Percentiles rank a stretch among this genome's conserved stretches.
Evolutionary conservation across 2,888 invertebrate genomes (phyloP).

Genomic region (Euclidia mi): DNA sequence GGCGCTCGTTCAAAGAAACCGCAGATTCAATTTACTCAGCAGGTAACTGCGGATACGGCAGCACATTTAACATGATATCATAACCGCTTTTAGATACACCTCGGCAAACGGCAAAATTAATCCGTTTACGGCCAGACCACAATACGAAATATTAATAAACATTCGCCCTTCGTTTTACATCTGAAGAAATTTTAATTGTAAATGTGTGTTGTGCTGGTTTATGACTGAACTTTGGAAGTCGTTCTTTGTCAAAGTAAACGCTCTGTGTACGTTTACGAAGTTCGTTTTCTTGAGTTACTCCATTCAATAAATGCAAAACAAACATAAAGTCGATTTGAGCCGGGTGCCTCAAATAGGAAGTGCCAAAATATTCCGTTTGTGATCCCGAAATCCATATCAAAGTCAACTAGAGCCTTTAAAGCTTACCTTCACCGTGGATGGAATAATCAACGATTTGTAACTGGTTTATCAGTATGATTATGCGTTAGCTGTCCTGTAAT

Average conservation of each 20-base stretch:
- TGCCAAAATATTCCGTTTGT: constrained; percentile 41
- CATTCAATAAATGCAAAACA: constrained; percentile 31
- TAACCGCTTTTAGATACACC: constrained; percentile 5
- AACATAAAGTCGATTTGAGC: constrained; percentile 44
- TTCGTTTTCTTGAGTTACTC: constrained; percentile 24
- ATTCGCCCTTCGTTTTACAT: not conserved
- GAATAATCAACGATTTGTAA: constrained; percentile 19
- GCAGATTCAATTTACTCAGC: not conserved
- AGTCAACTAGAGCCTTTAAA: constrained; percentile 40
- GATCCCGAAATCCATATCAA: constrained; percentile 32
- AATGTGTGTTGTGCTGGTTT: not conserved
- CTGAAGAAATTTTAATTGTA: not conserved
- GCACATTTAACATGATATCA: not conserved
- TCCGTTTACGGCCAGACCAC: constrained; percentile 5
- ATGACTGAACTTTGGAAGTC: constrained; percentile 4
- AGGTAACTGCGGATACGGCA: not conserved
- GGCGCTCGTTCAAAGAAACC: no score
- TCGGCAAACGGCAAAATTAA: constrained; percentile 6
- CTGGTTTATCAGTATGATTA: no score
- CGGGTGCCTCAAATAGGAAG: constrained; percentile 31
- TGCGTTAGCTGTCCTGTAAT: no score
- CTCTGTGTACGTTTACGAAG: constrained; percentile 22
- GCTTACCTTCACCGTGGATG: constrained; percentile 34
- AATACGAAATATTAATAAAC: constrained; percentile 6
- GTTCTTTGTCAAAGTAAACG: constrained; percentile 3